Evolutionary conservation across 2,113 vertebrate genomes (phyloP), one percentile per base, ranked within the genome.

Genomic region (Hassar affinis): DNA sequence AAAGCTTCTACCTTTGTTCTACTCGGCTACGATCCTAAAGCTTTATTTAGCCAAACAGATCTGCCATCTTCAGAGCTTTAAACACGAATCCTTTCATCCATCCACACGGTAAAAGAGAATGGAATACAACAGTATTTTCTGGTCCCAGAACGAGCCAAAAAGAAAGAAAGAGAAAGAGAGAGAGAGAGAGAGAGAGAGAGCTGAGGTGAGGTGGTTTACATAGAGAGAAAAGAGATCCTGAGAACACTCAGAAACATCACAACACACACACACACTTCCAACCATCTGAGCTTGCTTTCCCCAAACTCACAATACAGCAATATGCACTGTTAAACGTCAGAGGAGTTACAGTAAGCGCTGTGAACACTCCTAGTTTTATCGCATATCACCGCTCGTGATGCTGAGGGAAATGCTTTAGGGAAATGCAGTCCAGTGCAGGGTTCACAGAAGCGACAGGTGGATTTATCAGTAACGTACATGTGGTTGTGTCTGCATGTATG

Each of bases 151-250:
- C 5, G 61, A 80, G 78, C 17, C 57, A 47, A 33, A 62, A n/a
- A 62, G 35, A 79, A 30, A 83, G 62, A 88, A 22, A 38, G 11
- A 79, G 81, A 84, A 83, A 74, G 18, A 78, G 81, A 81, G 62
- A 22, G 30, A 27, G 27, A 20, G 56, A 35, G 52, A 54, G 81
- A 86, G 79, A 79, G 68, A 11, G 69, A 35, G 33, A 35, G 6
- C 77, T 66, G 83, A 85, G 85, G 59, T 86, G 76, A 78, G 83
- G 56, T 85, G 83, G 79, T 85, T 84, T 71, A 59, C 68, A 79
- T 18, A 84, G 33, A 71, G 56, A 84, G 35, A 30, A 62, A 42
- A 80, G 14, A 81, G 17, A 81, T 84, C 72, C 82, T 86, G 85
- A 81, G 82, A 84, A 80, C 49, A 82, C 76, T 56, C 83, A 74